A percentile compares a stretch with the other conserved stretches of the same genome.
Conservation (phyloP, 2,113 vertebrate species). For the Bufo bufo region DNA sequence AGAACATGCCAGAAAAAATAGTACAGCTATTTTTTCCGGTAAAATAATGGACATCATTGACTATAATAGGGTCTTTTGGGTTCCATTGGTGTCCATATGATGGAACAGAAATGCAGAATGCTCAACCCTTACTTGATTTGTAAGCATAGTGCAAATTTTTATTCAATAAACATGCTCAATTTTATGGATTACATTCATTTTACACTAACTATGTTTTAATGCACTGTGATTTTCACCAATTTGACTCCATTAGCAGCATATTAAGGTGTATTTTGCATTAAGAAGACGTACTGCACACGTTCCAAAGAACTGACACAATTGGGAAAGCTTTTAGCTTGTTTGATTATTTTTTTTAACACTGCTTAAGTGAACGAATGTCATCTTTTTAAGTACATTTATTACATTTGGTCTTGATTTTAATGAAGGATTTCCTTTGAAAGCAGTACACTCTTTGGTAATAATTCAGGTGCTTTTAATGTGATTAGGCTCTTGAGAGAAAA, state of each 20-base stretch:
- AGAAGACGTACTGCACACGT: slow-evolving; percentile 31
- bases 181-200: slow-evolving; percentile 47
- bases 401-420: slow-evolving; percentile 54
- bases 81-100: background rate
- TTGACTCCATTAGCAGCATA: slow-evolving; percentile 50
- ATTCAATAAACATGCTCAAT: slow-evolving; percentile 19
- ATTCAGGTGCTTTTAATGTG: slow-evolving; percentile 51
- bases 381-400: slow-evolving; percentile 55
- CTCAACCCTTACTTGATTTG: background rate
- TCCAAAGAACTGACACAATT: slow-evolving; percentile 44
- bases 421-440: slow-evolving; percentile 45
- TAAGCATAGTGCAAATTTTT: background rate
- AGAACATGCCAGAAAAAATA: too few species aligned
- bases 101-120: background rate
- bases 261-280: slow-evolving; percentile 45
- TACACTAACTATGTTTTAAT: slow-evolving; percentile 30
- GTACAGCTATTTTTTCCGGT: too few species aligned
- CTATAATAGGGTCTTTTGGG: too few species aligned
- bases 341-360: slow-evolving; percentile 21
- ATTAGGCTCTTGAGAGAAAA: slow-evolving; percentile 44
- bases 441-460: slow-evolving; percentile 33
- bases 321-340: slow-evolving; percentile 50
- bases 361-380: slow-evolving; percentile 48
- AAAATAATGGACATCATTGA: too few species aligned
- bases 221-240: slow-evolving; percentile 45